Percentiles rank a stretch among this genome's conserved stretches.
phyloP scores from a whole-genome alignment of 1,140 invertebrate genomes.

The Zophobas morio region DNA sequence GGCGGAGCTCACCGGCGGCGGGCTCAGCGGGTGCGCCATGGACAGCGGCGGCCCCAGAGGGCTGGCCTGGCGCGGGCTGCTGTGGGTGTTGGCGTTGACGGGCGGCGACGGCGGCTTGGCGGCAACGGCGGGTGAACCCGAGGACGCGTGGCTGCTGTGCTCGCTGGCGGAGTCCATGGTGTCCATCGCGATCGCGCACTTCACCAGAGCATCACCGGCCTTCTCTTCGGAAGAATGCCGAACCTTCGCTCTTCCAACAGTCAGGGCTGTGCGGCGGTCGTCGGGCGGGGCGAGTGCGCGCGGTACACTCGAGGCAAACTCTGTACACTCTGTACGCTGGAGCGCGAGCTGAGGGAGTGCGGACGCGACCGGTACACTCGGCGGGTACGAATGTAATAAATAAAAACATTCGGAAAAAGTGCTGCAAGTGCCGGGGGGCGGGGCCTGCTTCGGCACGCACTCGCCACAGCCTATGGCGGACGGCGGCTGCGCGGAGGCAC shows the following conservation, averaged over 20 bases:
- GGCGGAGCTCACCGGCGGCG: slow-evolving; percentile 73
- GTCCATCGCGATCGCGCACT: slow-evolving; percentile 63
- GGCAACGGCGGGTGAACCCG: slow-evolving; percentile 69
- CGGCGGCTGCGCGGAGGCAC: slow-evolving; percentile 64
- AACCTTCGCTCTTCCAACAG: slow-evolving; percentile 56
- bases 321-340: slow-evolving; percentile 63
- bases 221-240: slow-evolving; percentile 38
- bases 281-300: slow-evolving; percentile 67
- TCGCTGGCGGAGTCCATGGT: slow-evolving; percentile 80
- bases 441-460: slow-evolving; percentile 56
- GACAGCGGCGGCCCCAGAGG: slow-evolving; percentile 69
- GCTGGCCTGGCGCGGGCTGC: slow-evolving; percentile 65
- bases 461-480: slow-evolving; percentile 56
- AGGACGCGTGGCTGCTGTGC: slow-evolving; percentile 74
- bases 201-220: slow-evolving; percentile 57
- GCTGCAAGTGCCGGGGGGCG: slow-evolving; percentile 62
- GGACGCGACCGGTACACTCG: slow-evolving; percentile 73
- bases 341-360: slow-evolving; percentile 68
- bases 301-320: slow-evolving; percentile 63
- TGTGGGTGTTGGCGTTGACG: slow-evolving; percentile 66
- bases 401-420: slow-evolving; percentile 75
- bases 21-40: slow-evolving; percentile 71
- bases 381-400: slow-evolving; percentile 78
- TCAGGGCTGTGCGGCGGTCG: slow-evolving; percentile 66
- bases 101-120: slow-evolving; percentile 71